Percentiles rank a stretch among this genome's conserved stretches.
Conservation (phyloP, 2,888 invertebrate genomes). For the Saturnia pavonia region DNA sequence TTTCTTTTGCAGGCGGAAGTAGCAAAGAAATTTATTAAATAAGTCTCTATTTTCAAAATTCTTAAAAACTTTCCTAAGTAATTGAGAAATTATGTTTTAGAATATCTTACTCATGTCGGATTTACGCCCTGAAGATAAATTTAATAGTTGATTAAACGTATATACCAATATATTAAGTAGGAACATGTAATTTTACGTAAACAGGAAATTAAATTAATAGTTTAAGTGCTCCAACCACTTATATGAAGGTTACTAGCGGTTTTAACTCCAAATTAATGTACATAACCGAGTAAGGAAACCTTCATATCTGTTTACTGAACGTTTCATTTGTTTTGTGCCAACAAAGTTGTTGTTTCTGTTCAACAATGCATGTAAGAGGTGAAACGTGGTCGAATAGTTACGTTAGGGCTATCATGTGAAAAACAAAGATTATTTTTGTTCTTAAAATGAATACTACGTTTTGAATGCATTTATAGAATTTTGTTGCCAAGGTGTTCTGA, state of each 20-base stretch:
- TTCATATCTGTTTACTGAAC: slow-evolving; percentile 17
- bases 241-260: background rate
- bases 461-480: background rate
- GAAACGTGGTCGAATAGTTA: slow-evolving; percentile 3
- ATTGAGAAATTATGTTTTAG: background rate
- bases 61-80: background rate
- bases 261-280: slow-evolving; percentile 7
- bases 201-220: slow-evolving; percentile 6
- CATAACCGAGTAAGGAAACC: background rate
- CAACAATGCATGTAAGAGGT: slow-evolving; percentile 18
- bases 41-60: too few species aligned
- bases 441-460: background rate
- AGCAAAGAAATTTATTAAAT: too few species aligned
- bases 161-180: background rate
- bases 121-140: background rate
- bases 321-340: slow-evolving; percentile 19
- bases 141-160: background rate
- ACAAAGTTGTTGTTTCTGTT: slow-evolving; percentile 17
- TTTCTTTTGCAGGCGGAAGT: too few species aligned
- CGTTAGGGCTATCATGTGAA: slow-evolving; percentile 13
- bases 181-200: background rate
- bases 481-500: background rate
- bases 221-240: background rate
- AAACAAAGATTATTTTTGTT: background rate
- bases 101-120: background rate